These are phyloP conservation scores for Ctenosaura bakeri DNA, from an alignment of 2,797 vertebrate genomes.

Conservation along the genomic window DNA sequence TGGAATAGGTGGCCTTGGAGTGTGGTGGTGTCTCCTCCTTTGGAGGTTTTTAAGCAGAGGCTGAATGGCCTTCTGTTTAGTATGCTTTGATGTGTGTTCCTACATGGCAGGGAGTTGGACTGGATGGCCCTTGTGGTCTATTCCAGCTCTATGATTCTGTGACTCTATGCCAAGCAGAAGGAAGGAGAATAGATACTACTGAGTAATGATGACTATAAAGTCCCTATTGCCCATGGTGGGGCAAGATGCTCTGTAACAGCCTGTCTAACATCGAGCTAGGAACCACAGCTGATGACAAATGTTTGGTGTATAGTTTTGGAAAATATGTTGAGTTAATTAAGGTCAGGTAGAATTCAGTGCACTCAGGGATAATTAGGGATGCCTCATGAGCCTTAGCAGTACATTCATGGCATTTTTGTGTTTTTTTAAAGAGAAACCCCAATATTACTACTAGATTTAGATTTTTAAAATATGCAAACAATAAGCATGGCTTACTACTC, in stretches of 20 bases:
- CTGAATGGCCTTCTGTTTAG: no score
- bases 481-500: background rate
- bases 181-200: background rate
- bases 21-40: no score
- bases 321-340: background rate
- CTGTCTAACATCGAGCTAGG: background rate
- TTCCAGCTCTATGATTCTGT: no score
- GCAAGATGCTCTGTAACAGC: background rate
- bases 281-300: background rate
- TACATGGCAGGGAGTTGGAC: no score
- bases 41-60: no score
- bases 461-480: background rate
- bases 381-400: no score
- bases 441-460: background rate
- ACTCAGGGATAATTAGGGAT: no score
- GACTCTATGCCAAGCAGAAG: background rate
- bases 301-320: background rate
- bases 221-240: background rate
- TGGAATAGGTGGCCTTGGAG: no score
- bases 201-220: background rate
- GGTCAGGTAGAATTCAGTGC: background rate
- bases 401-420: background rate
- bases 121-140: no score
- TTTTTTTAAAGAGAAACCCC: background rate
- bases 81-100: no score